Conservation (phyloP, 1,140 invertebrate genomes). For the Drosophila gunungcola region DNA sequence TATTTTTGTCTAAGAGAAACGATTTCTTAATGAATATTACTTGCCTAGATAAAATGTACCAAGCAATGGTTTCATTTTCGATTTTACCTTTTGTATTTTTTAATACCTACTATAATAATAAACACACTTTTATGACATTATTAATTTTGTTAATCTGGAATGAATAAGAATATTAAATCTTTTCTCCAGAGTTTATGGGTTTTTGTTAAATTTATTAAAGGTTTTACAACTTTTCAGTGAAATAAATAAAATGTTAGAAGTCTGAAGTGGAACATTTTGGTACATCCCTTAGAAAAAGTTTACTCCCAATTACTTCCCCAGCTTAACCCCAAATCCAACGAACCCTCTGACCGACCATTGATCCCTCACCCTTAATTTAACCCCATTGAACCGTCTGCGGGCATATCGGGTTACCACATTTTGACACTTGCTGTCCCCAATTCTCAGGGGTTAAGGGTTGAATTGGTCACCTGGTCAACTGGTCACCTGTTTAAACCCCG, state of each 20-base stretch:
- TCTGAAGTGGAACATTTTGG: too few species aligned
- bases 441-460: constrained; percentile 57
- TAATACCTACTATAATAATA: too few species aligned
- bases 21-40: constrained; percentile 5
- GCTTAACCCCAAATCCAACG: constrained; percentile 15
- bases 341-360: constrained; percentile 24
- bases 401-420: constrained; percentile 40
- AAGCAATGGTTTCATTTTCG: neutral
- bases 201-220: too few species aligned
- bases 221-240: too few species aligned
- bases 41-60: neutral
- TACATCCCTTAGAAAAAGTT: neutral
- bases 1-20: constrained; percentile 3
- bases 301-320: constrained; percentile 10
- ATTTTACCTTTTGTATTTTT: too few species aligned
- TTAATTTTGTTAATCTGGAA: too few species aligned
- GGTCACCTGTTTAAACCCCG: constrained; percentile 32
- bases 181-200: neutral
- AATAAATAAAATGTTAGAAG: too few species aligned
- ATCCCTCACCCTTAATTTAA: constrained; percentile 30
- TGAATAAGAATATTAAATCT: too few species aligned
- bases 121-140: too few species aligned
- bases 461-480: constrained; percentile 27
- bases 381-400: constrained; percentile 14
- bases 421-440: constrained; percentile 32